Evolutionary conservation across 2,113 vertebrate genomes (phyloP), one percentile per base, ranked within the genome.

Genomic region (Bos indicus): DNA sequence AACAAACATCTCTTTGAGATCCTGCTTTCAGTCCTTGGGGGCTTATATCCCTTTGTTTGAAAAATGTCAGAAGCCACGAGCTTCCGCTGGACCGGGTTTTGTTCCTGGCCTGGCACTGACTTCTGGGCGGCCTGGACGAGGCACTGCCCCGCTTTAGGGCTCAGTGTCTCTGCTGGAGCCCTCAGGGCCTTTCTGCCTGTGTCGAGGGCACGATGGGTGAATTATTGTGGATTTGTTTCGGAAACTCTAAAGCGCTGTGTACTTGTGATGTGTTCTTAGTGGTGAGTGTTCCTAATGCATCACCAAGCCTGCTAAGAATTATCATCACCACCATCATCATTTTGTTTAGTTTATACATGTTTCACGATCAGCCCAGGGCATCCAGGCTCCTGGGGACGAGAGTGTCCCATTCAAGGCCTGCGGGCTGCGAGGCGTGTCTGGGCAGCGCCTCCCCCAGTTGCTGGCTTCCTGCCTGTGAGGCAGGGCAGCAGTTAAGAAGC

Each of bases 401-500:
- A 52, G n/a, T 48, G 36, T 3, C 7, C 5, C 17, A 9, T 40
- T 84, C 3, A 30, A n/a, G 56, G 36, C 54, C 59, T 2, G 1
- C 23, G 23, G 57, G 11, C 59, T 62, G 1, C 0, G 52, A 13
- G 40, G 4, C 1, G 2, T 11, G 9, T 30, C 28, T 1, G 6
- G 23, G 52, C 46, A 64, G 15, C 2, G 51, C 33, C 87, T 36
- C 43, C 21, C 7, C 82, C 21, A 25, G 28, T 15, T 19, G 14
- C 54, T 28, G 64, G 43, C 51, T 5, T 6, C n/a, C 33, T 2
- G 6, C 30, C 71, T n/a, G 21, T 77, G 51, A 46, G 7, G 7
- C 15, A 13, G 30, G 8, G 59, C 62, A 4, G 36, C 40, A 2
- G 23, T 28, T 92, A 25, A 78, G 64, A 62, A 56, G 43, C 0